These are phyloP conservation scores for Lagria hirta DNA, from an alignment of 2,888 invertebrate genomes.

Conservation along the genomic window DNA sequence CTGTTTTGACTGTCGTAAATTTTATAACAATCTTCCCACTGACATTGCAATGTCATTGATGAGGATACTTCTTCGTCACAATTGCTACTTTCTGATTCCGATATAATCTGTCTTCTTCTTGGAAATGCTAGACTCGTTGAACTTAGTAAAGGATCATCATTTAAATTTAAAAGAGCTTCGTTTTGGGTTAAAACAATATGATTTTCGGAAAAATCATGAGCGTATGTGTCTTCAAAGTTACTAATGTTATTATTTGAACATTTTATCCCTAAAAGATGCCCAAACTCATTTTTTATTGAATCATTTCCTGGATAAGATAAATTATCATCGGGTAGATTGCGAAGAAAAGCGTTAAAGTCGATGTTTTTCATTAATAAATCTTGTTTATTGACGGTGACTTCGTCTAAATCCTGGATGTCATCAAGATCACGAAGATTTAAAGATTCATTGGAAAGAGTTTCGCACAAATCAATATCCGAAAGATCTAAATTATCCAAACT, in stretches of 20 bases:
- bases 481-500: constrained; percentile 37
- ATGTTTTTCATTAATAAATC: constrained; percentile 40
- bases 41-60: constrained; percentile 57
- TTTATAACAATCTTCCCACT: constrained; percentile 84
- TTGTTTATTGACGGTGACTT: constrained; percentile 36
- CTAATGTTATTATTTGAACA: constrained; percentile 39
- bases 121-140: constrained; percentile 32
- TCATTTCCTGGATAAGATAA: constrained; percentile 1
- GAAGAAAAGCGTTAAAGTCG: constrained; percentile 47
- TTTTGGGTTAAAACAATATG: constrained; percentile 54
- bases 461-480: constrained; percentile 43
- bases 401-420: constrained; percentile 41
- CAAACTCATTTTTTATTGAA: constrained; percentile 37
- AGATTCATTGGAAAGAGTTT: constrained; percentile 42
- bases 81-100: constrained; percentile 22
- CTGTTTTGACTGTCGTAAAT: constrained; percentile 77
- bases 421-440: too few relatives aligned
- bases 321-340: constrained; percentile 35
- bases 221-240: constrained; percentile 21
- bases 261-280: constrained; percentile 45
- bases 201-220: constrained; percentile 37
- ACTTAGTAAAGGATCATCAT: constrained; percentile 46
- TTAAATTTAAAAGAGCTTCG: constrained; percentile 48
- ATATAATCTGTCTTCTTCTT: constrained; percentile 17
- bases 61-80: constrained; percentile 36